Evolutionary conservation across 2,797 vertebrate species (phyloP).

Genomic region (Zalophus californianus): DNA sequence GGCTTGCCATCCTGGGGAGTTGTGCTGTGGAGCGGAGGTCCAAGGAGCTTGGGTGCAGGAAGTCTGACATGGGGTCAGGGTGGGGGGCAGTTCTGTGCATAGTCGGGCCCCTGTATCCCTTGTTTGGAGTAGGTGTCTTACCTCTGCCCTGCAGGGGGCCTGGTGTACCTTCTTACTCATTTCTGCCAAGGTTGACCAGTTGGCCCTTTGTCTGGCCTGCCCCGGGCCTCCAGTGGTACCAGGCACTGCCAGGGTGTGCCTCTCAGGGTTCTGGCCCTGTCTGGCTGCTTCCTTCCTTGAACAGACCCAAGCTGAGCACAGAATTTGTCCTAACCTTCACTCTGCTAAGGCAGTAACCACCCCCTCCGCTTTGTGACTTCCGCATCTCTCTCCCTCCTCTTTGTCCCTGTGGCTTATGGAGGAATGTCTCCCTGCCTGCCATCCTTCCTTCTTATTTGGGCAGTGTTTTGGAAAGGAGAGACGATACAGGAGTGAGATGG

Average conservation of each 20-base stretch:
- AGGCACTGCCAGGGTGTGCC: neutral
- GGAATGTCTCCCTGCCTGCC: too few species aligned
- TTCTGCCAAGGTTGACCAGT: neutral
- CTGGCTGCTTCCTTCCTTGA: neutral
- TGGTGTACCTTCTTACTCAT: neutral
- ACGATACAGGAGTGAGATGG: neutral
- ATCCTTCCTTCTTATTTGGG: neutral
- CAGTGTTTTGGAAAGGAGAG: neutral
- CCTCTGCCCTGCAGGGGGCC: neutral
- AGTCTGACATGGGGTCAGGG: neutral
- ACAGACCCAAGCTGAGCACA: neutral
- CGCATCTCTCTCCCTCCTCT: neutral
- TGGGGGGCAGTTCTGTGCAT: neutral
- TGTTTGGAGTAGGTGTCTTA: neutral
- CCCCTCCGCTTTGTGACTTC: neutral
- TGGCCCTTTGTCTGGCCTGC: neutral
- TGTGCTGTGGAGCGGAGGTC: rapidly evolving
- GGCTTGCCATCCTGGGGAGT: neutral
- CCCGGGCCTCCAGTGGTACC: rapidly evolving
- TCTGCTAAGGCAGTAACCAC: rapidly evolving
- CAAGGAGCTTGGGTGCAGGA: neutral
- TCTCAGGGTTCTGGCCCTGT: neutral
- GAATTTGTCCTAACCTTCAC: neutral
- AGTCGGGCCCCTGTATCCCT: neutral
- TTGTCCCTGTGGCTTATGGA: neutral